phyloP scores from a whole-genome alignment of 2,797 vertebrate species.

The Nyctibius grandis region DNA sequence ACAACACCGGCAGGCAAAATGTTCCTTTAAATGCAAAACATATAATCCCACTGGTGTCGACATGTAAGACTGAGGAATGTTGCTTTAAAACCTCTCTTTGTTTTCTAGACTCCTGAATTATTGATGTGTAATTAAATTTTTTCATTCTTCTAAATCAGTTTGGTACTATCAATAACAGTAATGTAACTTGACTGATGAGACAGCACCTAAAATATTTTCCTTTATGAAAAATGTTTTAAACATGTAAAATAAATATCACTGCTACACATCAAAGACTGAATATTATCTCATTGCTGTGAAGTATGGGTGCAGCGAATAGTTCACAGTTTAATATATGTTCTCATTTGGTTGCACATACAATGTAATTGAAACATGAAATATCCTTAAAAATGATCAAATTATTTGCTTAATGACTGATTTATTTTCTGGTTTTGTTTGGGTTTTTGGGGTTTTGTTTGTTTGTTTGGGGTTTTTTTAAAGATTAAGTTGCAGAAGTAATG shows the following conservation, averaged over 20 bases:
- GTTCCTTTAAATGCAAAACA: not conserved
- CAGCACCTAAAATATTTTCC: not conserved
- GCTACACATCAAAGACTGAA: not conserved
- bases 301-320: not conserved
- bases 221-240: not conserved
- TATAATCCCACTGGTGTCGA: not conserved
- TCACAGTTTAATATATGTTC: not conserved
- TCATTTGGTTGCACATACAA: not conserved
- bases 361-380: not conserved
- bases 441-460: not conserved
- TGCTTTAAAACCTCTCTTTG: not conserved
- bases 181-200: not conserved
- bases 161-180: not conserved
- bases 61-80: not conserved
- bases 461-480: rapidly evolving
- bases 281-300: not conserved
- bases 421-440: not conserved
- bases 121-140: not conserved
- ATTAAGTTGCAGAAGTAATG: not conserved
- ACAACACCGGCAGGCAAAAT: not conserved
- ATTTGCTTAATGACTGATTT: not conserved
- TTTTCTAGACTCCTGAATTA: not conserved
- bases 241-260: not conserved
- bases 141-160: not conserved
- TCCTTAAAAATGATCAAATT: not conserved